These are phyloP conservation scores for Pseudochromis fuscus DNA, from an alignment of 2,797 vertebrate genomes.

Conservation along the genomic window DNA sequence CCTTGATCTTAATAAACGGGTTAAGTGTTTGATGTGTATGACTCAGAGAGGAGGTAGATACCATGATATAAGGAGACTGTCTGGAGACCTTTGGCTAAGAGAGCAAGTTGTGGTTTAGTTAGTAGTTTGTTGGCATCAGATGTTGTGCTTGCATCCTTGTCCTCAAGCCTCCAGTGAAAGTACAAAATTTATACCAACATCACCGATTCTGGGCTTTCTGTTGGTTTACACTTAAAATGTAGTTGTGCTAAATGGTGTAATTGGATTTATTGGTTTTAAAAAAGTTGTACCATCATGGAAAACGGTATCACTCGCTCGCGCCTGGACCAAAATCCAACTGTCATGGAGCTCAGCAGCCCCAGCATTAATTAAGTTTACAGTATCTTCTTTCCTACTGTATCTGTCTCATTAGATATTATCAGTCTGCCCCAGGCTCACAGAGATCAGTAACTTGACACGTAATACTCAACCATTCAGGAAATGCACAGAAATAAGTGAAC, in stretches of 20 bases:
- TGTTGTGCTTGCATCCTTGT: neutral
- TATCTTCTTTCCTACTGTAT: constrained; percentile 19
- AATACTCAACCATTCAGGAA: constrained; percentile 38
- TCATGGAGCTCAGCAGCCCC: constrained; percentile 1
- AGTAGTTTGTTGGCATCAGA: neutral
- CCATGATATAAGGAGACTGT: neutral
- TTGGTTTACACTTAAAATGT: too few relatives aligned
- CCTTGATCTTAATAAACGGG: neutral
- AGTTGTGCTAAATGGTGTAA: too few relatives aligned
- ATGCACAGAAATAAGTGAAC: constrained; percentile 42
- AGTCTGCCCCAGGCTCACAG: constrained; percentile 12
- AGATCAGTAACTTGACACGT: constrained; percentile 46
- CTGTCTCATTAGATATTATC: constrained; percentile 42
- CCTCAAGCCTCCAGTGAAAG: neutral
- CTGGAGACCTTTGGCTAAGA: too few relatives aligned
- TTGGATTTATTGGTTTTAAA: too few relatives aligned
- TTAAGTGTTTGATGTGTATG: neutral
- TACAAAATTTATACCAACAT: neutral
- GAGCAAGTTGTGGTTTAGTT: neutral
- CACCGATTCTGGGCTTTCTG: too few relatives aligned
- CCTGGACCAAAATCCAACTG: neutral
- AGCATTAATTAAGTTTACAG: constrained; percentile 15
- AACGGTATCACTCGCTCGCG: neutral
- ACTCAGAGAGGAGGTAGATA: neutral
- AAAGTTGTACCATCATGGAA: neutral